Conservation (phyloP, 2,888 invertebrate species). For the Chrysomela aeneicollis region DNA sequence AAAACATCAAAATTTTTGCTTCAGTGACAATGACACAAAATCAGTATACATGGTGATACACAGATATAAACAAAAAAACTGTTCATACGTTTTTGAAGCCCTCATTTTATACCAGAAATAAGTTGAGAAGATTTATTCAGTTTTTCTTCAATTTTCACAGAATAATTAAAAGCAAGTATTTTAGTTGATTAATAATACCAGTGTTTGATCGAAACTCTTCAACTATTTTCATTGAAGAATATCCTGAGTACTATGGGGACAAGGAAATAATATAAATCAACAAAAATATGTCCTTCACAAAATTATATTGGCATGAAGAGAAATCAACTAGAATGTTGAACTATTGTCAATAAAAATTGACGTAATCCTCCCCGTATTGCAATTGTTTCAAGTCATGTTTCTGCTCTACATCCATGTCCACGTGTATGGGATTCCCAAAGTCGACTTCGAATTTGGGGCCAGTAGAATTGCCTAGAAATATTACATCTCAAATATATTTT, state of each 20-base stretch:
- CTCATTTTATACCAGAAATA: no score
- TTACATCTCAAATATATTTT: slow-evolving; percentile 1
- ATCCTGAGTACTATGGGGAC: no score
- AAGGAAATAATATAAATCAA: no score
- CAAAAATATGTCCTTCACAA: not conserved
- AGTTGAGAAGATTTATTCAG: no score
- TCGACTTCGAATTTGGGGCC: slow-evolving; percentile 56
- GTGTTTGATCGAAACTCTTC: no score
- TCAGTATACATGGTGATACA: no score
- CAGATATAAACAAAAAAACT: no score
- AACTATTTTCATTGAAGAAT: no score
- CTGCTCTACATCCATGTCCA: slow-evolving; percentile 53
- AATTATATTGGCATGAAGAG: slow-evolving; percentile 11
- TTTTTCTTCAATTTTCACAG: no score
- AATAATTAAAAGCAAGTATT: no score
- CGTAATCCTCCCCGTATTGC: slow-evolving; percentile 39
- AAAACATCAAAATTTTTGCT: not conserved
- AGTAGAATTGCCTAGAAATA: slow-evolving; percentile 32
- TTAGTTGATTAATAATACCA: no score
- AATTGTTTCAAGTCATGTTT: slow-evolving; percentile 38
- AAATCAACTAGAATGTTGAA: slow-evolving; percentile 31
- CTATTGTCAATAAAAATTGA: slow-evolving; percentile 30
- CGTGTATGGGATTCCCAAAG: slow-evolving; percentile 60
- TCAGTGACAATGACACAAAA: not conserved
- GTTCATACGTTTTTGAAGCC: no score